phyloP scores from a whole-genome alignment of 2,888 invertebrate species.

The Cremastobaeus sp. region DNA sequence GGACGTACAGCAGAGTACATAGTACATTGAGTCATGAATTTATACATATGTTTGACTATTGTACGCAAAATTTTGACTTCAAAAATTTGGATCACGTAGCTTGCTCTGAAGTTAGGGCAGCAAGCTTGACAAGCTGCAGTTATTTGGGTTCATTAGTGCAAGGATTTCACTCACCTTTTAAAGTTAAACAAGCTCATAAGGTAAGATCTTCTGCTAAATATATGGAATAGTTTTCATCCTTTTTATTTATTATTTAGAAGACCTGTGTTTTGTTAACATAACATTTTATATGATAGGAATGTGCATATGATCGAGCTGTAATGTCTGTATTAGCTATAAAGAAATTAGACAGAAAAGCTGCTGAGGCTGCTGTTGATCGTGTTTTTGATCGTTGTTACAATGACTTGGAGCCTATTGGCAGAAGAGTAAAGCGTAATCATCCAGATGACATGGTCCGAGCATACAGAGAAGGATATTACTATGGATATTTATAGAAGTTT shows the following conservation, averaged over 20 bases:
- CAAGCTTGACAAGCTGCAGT: slow-evolving; percentile 95
- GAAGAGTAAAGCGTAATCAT: slow-evolving; percentile 86
- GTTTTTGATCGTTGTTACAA: slow-evolving; percentile 95
- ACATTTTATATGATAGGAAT: slow-evolving; percentile 81
- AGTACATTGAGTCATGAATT: slow-evolving; percentile 94
- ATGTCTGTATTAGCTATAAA: slow-evolving; percentile 90
- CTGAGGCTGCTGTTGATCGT: slow-evolving; percentile 87
- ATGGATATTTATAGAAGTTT: slow-evolving; percentile 83
- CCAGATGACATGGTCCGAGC: slow-evolving; percentile 88
- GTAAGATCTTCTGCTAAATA: slow-evolving; percentile 77
- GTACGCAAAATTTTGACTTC: slow-evolving; percentile 92
- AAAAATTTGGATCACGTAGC: slow-evolving; percentile 94
- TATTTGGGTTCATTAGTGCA: slow-evolving; percentile 88
- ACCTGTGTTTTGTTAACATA: background rate
- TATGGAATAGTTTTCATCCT: background rate
- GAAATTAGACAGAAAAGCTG: slow-evolving; percentile 85
- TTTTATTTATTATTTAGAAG: background rate
- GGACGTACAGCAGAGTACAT: slow-evolving; percentile 84
- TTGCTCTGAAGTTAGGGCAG: slow-evolving; percentile 96
- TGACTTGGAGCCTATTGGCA: slow-evolving; percentile 94
- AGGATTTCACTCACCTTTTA: slow-evolving; percentile 86
- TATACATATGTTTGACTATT: slow-evolving; percentile 98
- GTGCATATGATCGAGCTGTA: slow-evolving; percentile 93
- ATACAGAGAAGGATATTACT: slow-evolving; percentile 86
- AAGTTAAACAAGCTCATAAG: slow-evolving; percentile 87